Base-by-base conservation (phyloP, 2,113 vertebrate species). In the Diadophis punctatus region DNA sequence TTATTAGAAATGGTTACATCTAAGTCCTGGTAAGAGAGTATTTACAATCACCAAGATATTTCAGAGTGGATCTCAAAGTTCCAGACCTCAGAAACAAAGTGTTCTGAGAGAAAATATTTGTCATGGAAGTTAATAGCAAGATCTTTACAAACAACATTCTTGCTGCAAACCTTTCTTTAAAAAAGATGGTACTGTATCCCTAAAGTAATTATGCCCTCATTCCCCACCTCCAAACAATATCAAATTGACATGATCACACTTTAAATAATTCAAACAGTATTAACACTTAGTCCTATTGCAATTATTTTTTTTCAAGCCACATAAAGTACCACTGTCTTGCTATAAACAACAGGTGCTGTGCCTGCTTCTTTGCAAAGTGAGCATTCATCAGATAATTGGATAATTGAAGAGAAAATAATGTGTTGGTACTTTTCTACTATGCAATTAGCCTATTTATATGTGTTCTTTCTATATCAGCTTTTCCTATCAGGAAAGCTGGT, bases 331-430 rank as follows among this genome's bases (percentile, higher is more conserved):
- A 30, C 14, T 48, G 51, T 5, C 18, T 87, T 53, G n/a, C 39
- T 56, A 34, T 49, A 89, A 92, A 49, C 91, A 89, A 43, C 74
- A 60, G 87, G 55, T 52, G 74, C 12, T 90, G 23, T 27, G 43
- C 52, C 18, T 49, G 88, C 49, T 92, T 55, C 86, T 74, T 88
- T 92, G 91, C 87, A 11, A 92, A 60, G 52, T 6, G 20, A 92
- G 53, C 51, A 86, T 58, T 86, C 74, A 92, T 63, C 88, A 22
- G 53, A 63, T 90, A 92, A 92, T 92, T 90, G 88, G 53, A 92
- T 92, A 92, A 92, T 92, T 92, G 88, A 60, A 11, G 30, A 52
- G 53, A 80, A 86, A 51, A 90, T 1, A 51, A 85, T 58, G 10
- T 49, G 43, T 34, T 80, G 60, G 53, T 14, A 25, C 14, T 51